Conservation (phyloP, 2,113 vertebrate species). For the Clinocottus analis region DNA sequence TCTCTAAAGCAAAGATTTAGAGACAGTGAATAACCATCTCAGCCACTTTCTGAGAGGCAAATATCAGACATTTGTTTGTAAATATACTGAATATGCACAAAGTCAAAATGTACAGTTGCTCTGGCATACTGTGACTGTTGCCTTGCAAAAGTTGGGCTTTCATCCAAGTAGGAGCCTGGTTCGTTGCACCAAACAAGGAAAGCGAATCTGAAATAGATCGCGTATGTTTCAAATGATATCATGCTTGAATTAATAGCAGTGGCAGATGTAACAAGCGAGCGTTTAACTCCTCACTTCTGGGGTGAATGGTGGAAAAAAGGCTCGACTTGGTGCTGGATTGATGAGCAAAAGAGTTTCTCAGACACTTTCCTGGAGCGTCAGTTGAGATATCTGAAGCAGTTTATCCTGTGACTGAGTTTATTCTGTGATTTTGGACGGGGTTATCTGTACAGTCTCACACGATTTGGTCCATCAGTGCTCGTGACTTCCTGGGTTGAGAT, state of each 20-base stretch:
- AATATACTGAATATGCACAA: too few relatives aligned
- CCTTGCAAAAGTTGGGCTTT: conserved; percentile 42
- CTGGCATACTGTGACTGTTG: conserved; percentile 27
- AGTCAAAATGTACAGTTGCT: conserved; percentile 34
- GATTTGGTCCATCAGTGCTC: too few relatives aligned
- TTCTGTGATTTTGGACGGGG: too few relatives aligned
- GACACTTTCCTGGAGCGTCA: too few relatives aligned
- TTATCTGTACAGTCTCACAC: too few relatives aligned
- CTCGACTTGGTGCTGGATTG: too few relatives aligned
- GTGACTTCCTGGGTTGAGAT: too few relatives aligned
- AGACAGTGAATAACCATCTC: neutral
- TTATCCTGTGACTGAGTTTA: too few relatives aligned
- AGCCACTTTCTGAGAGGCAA: conserved; percentile 25
- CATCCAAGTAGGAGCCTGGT: conserved; percentile 42
- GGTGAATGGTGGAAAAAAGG: neutral
- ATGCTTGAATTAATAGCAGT: conserved; percentile 48
- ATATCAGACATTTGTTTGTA: conserved; percentile 18
- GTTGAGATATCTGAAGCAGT: too few relatives aligned
- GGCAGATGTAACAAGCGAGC: neutral
- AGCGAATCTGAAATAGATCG: conserved; percentile 44
- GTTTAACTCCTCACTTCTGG: neutral
- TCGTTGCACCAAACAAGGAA: conserved; percentile 40
- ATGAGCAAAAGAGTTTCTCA: too few relatives aligned
- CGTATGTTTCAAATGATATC: conserved; percentile 47
- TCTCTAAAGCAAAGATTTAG: conserved; percentile 11